Base-by-base conservation (phyloP, 2,888 invertebrate species). In the Chymomyza procnemis region DNA sequence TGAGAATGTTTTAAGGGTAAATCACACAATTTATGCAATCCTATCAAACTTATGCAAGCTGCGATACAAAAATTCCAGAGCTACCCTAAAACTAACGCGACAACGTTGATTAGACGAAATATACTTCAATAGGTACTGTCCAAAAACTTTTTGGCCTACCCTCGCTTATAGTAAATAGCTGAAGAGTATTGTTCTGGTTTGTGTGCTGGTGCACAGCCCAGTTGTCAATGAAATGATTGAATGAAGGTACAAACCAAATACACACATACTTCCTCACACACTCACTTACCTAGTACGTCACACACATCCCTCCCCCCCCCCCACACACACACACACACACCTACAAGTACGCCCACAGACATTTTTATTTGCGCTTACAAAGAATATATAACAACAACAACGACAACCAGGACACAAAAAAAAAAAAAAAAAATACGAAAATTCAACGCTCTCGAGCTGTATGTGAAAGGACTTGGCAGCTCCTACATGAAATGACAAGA, bases 401-500 rank as follows among this genome's bases (percentile, higher is more conserved):
- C 50, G n/a, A n/a, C n/a, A n/a, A n/a, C n/a, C n/a, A n/a, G n/a
- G n/a, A 16, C 22, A 22, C n/a, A 5, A 18, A 50, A 8, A 3
- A 18, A 18, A 47, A 47, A 47, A 16, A n/a, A 16, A 47, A 3
- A 18, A 18, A 47, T 12, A 47, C 4, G 4, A 16, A 47, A 18
- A 48, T 3, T 18, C 48, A 52, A 21, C 21, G 9, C 26, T 26
- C 26, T 26, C 26, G 26, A 19, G 52, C 19, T 9, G 21, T 52
- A 52, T 12, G 21, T 16, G 21, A 12, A 54, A 50, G 21, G 12
- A 54, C 12, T 54, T 21, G 21, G 63, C 67, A 66, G 34, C 34
- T 41, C 34, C 34, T 41, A 41, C 66, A 71, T 60, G 75, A 71
- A 81, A 81, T 81, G 80, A 79, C 82, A 81, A 55, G 74, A 74